phyloP scores from a whole-genome alignment of 2,888 invertebrate species.

The Rosalia funebris region DNA sequence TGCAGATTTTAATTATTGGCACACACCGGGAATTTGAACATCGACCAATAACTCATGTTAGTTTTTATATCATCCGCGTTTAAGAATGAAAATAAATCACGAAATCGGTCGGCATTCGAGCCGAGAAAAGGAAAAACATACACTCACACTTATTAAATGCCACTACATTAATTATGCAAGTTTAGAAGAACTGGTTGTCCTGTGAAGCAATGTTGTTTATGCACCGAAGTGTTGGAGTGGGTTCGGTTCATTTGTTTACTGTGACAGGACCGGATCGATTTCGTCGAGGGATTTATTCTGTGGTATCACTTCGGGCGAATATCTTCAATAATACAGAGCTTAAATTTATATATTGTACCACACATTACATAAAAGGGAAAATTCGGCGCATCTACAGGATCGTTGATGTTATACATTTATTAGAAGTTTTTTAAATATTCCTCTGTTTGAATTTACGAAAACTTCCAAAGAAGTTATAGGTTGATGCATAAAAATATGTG shows the following conservation, averaged over 20 bases:
- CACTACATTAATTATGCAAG: constrained; percentile 44
- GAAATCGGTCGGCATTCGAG: constrained; percentile 14
- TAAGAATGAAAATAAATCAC: constrained; percentile 27
- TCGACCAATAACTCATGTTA: constrained; percentile 29
- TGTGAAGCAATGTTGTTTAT: constrained; percentile 6
- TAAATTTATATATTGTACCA: too few relatives aligned
- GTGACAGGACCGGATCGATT: background rate
- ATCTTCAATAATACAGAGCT: too few relatives aligned
- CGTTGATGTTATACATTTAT: too few relatives aligned
- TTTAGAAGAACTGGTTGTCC: constrained; percentile 40
- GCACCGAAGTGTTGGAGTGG: constrained; percentile 16
- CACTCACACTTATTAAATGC: constrained; percentile 44
- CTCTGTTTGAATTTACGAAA: too few relatives aligned
- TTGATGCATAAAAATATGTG: too few relatives aligned
- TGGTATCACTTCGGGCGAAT: too few relatives aligned
- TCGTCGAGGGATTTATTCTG: too few relatives aligned
- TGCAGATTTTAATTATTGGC: constrained; percentile 33
- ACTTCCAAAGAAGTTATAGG: too few relatives aligned
- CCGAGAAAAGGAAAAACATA: constrained; percentile 17
- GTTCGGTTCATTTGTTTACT: constrained; percentile 2
- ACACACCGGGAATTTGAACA: constrained; percentile 33
- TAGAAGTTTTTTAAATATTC: too few relatives aligned
- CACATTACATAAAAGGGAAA: too few relatives aligned
- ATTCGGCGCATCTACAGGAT: too few relatives aligned
- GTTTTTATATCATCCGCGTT: constrained; percentile 30